phyloP scores from a whole-genome alignment of 2,113 vertebrate genomes.

The Scolopax mira region DNA sequence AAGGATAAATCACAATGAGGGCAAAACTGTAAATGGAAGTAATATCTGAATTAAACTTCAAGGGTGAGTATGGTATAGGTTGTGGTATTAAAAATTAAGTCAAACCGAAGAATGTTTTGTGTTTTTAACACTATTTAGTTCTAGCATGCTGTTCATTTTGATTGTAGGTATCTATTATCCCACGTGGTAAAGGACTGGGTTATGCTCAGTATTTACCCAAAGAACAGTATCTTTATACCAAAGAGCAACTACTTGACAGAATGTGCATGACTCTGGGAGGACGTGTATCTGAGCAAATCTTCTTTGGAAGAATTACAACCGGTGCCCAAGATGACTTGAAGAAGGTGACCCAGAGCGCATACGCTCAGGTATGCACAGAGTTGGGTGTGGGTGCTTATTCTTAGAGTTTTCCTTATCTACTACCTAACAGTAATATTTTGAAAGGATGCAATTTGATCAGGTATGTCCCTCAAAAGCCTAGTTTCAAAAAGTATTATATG shows the following conservation, averaged over 20 bases:
- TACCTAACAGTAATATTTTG: background rate
- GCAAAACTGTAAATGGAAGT: background rate
- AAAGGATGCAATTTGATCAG: background rate
- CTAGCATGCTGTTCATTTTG: background rate
- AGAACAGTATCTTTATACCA: constrained; percentile 95
- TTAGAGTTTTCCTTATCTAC: background rate
- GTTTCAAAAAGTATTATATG: background rate
- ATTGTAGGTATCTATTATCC: constrained; percentile 96
- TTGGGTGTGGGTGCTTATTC: background rate
- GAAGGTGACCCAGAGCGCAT: constrained; percentile 97
- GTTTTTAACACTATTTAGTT: background rate
- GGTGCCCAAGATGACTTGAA: constrained; percentile 94
- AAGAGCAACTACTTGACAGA: constrained; percentile 94
- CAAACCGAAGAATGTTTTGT: background rate
- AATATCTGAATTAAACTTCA: constrained; percentile 4
- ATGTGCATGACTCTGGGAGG: constrained; percentile 99
- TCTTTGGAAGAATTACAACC: constrained; percentile 92
- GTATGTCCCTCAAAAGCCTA: background rate
- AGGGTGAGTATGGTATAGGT: background rate
- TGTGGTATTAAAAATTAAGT: background rate
- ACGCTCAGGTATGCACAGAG: constrained; percentile 84
- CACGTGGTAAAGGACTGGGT: constrained; percentile 93
- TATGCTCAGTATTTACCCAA: constrained; percentile 96
- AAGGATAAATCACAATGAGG: constrained; percentile 8
- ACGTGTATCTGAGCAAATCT: constrained; percentile 92